A percentile compares a stretch with the other conserved stretches of the same genome.
Evolutionary conservation across 2,113 vertebrate genomes (phyloP).

Genomic region (Cygnus buccinator): DNA sequence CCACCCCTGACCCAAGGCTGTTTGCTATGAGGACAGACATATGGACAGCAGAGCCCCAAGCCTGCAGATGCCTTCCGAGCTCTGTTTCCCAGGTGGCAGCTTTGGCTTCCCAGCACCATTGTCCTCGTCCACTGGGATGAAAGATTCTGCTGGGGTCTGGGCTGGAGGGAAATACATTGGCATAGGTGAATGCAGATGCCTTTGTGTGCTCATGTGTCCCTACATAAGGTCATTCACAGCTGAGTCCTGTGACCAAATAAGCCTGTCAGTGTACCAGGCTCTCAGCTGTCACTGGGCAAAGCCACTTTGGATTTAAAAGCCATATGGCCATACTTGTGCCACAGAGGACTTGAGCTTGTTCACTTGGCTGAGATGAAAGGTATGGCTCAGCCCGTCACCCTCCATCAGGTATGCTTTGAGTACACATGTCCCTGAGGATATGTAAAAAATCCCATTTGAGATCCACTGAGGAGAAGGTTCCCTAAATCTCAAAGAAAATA

Average conservation of each 20-base stretch:
- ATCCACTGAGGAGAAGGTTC: neutral
- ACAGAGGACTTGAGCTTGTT: neutral
- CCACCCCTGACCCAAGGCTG: neutral
- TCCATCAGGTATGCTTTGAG: fast-evolving
- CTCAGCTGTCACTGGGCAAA: neutral
- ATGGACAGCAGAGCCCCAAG: neutral
- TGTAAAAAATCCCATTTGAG: neutral
- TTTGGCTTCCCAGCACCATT: fast-evolving
- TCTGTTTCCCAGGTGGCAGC: neutral
- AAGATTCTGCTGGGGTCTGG: neutral
- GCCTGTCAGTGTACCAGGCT: neutral
- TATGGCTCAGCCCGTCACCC: neutral
- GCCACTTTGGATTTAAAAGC: fast-evolving
- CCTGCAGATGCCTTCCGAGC: neutral
- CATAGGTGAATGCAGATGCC: fast-evolving
- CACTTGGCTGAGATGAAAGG: neutral
- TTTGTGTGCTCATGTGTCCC: neutral
- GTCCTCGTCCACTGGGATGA: fast-evolving
- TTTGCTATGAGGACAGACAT: neutral
- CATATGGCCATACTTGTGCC: fast-evolving
- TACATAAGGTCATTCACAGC: neutral
- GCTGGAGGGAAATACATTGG: fast-evolving
- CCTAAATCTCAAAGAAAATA: neutral
- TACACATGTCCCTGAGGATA: neutral
- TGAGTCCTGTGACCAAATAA: too few relatives aligned